A percentile compares a stretch with the other conserved stretches of the same genome.
Conservation (phyloP, 2,797 vertebrate species). For the Anolis apletophallus region DNA sequence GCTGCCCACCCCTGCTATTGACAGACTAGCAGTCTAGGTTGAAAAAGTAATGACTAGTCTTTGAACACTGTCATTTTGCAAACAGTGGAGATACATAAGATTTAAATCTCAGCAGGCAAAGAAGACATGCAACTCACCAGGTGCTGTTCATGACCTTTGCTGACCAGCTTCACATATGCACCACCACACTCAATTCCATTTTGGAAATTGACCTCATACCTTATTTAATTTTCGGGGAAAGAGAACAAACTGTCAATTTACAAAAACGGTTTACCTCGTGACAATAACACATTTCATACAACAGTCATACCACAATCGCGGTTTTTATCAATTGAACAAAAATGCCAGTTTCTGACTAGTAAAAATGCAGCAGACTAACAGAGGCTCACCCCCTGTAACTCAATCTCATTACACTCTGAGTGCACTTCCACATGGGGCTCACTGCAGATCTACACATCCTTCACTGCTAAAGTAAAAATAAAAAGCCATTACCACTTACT, state of each 20-base stretch:
- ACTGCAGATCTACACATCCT: background rate
- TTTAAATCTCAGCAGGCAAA: background rate
- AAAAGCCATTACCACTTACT: slow-evolving; percentile 83
- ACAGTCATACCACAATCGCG: background rate
- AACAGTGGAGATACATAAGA: slow-evolving; percentile 4
- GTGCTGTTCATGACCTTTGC: slow-evolving; percentile 87
- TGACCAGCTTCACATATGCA: slow-evolving; percentile 95
- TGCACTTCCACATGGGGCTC: background rate
- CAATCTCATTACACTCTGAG: background rate
- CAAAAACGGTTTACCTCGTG: background rate
- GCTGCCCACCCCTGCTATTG: too few relatives aligned
- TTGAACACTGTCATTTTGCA: background rate
- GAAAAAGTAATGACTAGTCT: background rate
- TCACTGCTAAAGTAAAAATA: background rate
- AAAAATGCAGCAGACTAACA: background rate
- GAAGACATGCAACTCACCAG: slow-evolving; percentile 83
- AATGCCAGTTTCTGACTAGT: background rate
- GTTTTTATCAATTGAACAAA: background rate
- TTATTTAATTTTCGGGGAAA: slow-evolving; percentile 72
- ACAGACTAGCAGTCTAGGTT: background rate
- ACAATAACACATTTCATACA: background rate
- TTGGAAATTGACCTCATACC: slow-evolving; percentile 99
- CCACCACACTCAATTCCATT: slow-evolving; percentile 96
- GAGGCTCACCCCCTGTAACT: background rate
- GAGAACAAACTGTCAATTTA: slow-evolving; percentile 7